Evolutionary conservation across 1,140 invertebrate species (phyloP).

Genomic region (Platorchestia sp.): DNA sequence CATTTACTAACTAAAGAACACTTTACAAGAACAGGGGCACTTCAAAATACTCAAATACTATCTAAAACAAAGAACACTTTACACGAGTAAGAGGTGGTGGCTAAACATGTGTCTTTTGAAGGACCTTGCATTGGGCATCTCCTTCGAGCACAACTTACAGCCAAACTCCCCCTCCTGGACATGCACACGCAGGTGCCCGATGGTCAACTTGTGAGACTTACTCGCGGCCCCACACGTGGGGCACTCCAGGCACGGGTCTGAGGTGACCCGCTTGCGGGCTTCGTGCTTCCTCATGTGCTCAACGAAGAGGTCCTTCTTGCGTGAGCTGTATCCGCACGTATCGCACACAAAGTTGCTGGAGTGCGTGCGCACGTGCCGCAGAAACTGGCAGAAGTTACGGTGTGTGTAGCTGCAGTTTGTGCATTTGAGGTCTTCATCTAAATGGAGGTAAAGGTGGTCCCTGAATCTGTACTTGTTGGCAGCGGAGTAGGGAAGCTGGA

Average conservation of each 20-base stretch:
- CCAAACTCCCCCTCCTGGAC: background rate
- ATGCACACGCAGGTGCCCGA: background rate
- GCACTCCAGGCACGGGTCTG: slow-evolving; percentile 21
- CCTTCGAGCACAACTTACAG: background rate
- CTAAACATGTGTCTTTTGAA: slow-evolving; percentile 16
- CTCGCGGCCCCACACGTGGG: background rate
- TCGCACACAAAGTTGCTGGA: background rate
- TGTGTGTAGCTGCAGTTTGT: background rate
- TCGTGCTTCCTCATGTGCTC: background rate
- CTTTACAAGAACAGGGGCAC: too few species aligned
- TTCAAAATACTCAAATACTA: too few species aligned
- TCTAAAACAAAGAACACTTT: too few species aligned
- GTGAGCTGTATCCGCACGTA: background rate
- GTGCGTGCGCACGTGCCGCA: background rate
- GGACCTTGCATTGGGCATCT: background rate
- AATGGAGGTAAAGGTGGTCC: background rate
- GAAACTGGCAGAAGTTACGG: background rate
- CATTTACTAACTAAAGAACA: too few species aligned
- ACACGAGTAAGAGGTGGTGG: background rate
- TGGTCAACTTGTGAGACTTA: background rate
- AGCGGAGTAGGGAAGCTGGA: background rate
- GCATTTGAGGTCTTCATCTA: slow-evolving; percentile 3
- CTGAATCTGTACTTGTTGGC: slow-evolving; percentile 26
- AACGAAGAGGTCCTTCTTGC: background rate
- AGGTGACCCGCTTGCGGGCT: background rate